Percentiles rank a stretch among this genome's conserved stretches.
Conservation (phyloP, 2,888 invertebrate genomes). For the Amiota minor region DNA sequence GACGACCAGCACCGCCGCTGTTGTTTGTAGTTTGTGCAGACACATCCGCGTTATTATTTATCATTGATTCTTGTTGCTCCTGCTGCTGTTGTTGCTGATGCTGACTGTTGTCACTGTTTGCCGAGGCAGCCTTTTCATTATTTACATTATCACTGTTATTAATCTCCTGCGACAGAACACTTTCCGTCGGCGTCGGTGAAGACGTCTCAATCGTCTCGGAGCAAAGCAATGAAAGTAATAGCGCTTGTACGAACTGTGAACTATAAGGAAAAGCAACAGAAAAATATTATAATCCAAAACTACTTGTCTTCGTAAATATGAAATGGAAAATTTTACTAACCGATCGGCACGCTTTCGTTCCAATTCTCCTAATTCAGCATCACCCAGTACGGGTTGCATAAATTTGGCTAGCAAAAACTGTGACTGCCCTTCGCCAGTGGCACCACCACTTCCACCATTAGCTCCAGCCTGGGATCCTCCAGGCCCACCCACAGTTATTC, state of each 20-base stretch:
- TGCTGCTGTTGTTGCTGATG: constrained; percentile 44
- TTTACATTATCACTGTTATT: constrained; percentile 72
- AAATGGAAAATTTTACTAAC: constrained; percentile 51
- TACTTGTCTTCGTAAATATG: neutral
- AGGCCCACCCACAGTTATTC: constrained; percentile 59
- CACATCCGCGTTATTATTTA: constrained; percentile 69
- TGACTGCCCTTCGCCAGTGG: constrained; percentile 58
- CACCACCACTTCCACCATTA: constrained; percentile 52
- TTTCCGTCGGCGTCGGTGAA: constrained; percentile 52
- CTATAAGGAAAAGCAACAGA: constrained; percentile 49
- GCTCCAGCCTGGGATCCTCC: constrained; percentile 40
- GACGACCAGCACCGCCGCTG: constrained; percentile 55
- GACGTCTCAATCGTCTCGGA: constrained; percentile 52
- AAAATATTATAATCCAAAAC: neutral
- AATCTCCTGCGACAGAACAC: constrained; percentile 49
- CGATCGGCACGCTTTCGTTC: constrained; percentile 78
- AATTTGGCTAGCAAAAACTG: constrained; percentile 74
- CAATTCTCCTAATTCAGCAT: constrained; percentile 75
- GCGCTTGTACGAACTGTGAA: constrained; percentile 80
- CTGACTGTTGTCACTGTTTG: constrained; percentile 48
- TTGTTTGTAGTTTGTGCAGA: constrained; percentile 55
- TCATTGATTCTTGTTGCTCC: constrained; percentile 65
- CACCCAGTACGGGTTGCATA: constrained; percentile 75
- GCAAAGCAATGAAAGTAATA: constrained; percentile 76
- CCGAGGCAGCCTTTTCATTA: constrained; percentile 63